Base-by-base conservation (phyloP, 1,140 invertebrate species). In the Listronotus oregonensis region DNA sequence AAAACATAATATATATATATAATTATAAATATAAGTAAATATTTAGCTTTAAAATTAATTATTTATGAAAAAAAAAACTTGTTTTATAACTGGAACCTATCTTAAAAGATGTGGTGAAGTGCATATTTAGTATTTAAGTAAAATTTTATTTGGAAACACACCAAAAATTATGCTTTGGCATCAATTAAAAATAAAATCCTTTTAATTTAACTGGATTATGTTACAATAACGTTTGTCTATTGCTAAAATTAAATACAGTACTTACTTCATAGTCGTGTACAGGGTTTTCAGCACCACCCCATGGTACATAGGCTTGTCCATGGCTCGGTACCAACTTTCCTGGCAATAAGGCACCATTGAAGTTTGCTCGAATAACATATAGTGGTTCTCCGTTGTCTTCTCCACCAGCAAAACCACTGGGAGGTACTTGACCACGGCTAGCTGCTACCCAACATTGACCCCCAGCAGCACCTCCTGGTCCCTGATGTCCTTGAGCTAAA, bases 281-380 rank as follows among this genome's bases (percentile, higher is more conserved):
- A 39, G 84, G 85, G 70, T 93, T 89, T 75, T 94, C 92, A 12
- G 77, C 78, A 32, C 91, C 91, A 9, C 90, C 91, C 88, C 89
- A 94, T 12, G 91, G 78, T 0, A 94, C 77, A 73, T 92, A 95
- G 69, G 85, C 86, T 7, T 87, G 86, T 9, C 86, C 85, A 71
- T 93, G 90, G 2, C 86, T 86, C 0, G 85, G 82, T 42, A 87
- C 83, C 7, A 91, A 78, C 79, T 95, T 95, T 37, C 92, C 92
- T 64, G 91, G 91, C 67, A 93, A 82, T 6, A 90, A 73, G 44
- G 87, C 90, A 32, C 90, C 90, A 72, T 92, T 73, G 59, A 73
- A 75, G 18, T 74, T 71, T 8, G 73, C 68, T 63, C 92, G 82
- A 1, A 86, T 88, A 10, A 95, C 86, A 73, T 85, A 93, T 34